These are phyloP conservation scores for Gulo gulo DNA, from an alignment of 2,113 vertebrate species.

Conservation along the genomic window DNA sequence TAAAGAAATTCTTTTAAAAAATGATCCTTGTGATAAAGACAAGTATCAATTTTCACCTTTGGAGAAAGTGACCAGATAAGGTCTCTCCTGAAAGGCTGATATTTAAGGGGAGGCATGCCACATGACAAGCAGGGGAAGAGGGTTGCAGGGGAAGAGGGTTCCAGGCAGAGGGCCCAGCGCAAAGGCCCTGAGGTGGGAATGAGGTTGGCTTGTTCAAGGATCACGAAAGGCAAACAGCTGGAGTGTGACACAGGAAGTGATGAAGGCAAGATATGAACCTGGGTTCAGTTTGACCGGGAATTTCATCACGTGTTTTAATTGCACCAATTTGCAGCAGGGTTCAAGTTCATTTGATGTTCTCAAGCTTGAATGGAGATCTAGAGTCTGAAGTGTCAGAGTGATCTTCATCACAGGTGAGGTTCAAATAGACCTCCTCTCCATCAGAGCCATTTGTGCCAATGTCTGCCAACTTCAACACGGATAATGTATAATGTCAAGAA, in stretches of 20 bases:
- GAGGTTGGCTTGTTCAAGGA: neutral
- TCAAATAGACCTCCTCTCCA: neutral
- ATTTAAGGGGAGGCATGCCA: neutral
- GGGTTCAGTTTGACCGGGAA: neutral
- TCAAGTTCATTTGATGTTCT: neutral
- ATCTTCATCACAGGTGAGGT: neutral
- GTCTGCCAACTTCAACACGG: neutral
- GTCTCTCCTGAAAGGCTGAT: neutral
- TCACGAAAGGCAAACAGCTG: neutral
- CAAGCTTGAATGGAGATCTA: neutral
- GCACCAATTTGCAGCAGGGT: neutral
- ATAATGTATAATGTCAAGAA: neutral
- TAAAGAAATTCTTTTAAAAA: neutral
- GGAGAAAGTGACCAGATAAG: neutral
- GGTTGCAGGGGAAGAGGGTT: neutral
- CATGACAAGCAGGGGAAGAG: neutral
- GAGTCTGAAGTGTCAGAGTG: neutral
- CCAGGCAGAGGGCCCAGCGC: neutral
- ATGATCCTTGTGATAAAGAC: neutral
- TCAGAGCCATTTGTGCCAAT: neutral
- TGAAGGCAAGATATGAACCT: neutral
- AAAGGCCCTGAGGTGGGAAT: neutral
- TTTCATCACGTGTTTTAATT: neutral
- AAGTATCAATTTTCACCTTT: neutral
- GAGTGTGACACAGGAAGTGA: neutral